These are phyloP conservation scores for Odontophorus gujanensis DNA, from an alignment of 2,113 vertebrate genomes.

Conservation along the genomic window DNA sequence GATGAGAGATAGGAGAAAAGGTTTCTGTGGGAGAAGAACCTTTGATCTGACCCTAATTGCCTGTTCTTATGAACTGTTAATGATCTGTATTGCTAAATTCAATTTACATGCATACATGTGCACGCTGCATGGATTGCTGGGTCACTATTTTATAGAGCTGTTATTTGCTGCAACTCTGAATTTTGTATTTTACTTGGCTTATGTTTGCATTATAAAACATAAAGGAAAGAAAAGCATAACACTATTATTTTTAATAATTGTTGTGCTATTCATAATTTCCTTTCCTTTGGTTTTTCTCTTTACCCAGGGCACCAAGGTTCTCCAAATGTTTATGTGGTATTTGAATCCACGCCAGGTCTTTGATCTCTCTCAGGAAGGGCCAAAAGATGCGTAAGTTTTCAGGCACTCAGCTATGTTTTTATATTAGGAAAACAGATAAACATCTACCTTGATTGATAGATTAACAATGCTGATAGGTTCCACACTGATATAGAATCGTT, in stretches of 20 bases:
- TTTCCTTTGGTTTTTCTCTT: neutral
- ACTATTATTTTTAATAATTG: neutral
- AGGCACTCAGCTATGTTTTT: neutral
- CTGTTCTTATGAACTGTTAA: neutral
- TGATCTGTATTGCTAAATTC: neutral
- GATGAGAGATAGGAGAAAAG: neutral
- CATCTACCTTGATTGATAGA: neutral
- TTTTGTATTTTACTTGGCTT: neutral
- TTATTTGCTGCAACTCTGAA: neutral
- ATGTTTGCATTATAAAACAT: neutral
- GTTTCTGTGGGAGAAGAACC: neutral
- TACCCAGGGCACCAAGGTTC: conserved; percentile 83
- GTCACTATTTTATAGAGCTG: neutral
- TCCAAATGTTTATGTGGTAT: conserved; percentile 89
- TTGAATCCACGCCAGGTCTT: conserved; percentile 87
- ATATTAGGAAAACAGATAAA: neutral
- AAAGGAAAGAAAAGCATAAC: neutral
- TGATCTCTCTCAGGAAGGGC: conserved; percentile 86
- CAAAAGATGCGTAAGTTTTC: conserved; percentile 84
- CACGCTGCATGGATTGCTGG: neutral
- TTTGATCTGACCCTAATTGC: neutral
- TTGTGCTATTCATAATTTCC: neutral
- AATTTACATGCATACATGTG: neutral
- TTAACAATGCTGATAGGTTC: neutral
- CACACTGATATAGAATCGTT: too few species aligned